Evolutionary conservation across 2,797 vertebrate species (phyloP), one percentile per base, ranked within the genome.

Genomic region (Thunnus albacares): DNA sequence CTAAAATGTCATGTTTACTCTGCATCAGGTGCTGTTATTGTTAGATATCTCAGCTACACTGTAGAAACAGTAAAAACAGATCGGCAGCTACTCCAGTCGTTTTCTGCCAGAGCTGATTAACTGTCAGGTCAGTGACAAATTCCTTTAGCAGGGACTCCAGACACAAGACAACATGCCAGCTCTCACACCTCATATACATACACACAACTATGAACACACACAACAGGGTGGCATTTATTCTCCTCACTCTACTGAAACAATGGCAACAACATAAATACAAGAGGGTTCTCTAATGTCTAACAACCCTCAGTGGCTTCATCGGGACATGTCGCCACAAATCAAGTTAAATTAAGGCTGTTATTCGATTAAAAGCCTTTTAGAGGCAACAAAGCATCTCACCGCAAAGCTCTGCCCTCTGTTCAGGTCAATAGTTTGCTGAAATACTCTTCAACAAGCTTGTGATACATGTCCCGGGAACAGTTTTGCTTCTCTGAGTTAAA

Each of bases 61-160:
- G 15, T 13, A 82, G 10, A 65, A 47, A 77, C 14, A 26, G 65
- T 45, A 3, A 58, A 63, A 76, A 41, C 1, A 22, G 4, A 85
- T 62, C 64, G 30, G 45, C 51, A 56, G 49, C 33, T 24, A 17
- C 70, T 71, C 47, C 72, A 53, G 68, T 66, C 33, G 58, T 87
- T 89, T 91, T 85, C 75, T 81, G 74, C 60, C 71, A 58, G 55
- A 71, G 76, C 59, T 80, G 79, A 85, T 89, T 81, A 89, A 90
- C 66, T 91, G 82, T 87, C 90, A 82, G 72, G 60, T 78, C 57
- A 2, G 87, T 92, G 91, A 87, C 84, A 90, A 82, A 94, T 94
- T 94, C 92, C 81, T 91, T 82, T 63, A 74, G 81, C 59, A 58
- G 58, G 7, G 63, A 81, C 64, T 81, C 61, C 63, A 78, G 47